phyloP scores from a whole-genome alignment of 2,888 invertebrate species.

The Aphodius sticticus region DNA sequence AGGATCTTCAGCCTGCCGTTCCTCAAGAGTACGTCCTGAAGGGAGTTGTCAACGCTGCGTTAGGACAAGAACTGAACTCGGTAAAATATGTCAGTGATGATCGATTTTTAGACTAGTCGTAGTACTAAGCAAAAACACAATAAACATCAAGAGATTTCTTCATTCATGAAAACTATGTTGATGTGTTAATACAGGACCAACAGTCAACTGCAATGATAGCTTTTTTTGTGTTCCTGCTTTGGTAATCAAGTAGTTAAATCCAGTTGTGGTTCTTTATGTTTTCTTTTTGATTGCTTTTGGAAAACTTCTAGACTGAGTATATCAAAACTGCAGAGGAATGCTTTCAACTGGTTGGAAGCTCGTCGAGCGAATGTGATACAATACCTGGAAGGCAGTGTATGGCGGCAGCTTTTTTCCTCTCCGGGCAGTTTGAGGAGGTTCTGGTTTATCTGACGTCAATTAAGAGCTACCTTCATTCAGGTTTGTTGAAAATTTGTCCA shows the following conservation, averaged over 20 bases:
- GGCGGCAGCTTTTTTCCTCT: slow-evolving; percentile 96
- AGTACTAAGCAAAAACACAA: no score
- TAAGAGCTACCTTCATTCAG: slow-evolving; percentile 85
- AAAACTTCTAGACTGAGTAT: slow-evolving; percentile 79
- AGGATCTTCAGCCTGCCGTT: slow-evolving; percentile 90
- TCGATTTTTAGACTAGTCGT: neutral
- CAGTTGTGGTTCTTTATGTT: neutral
- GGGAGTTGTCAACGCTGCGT: slow-evolving; percentile 92
- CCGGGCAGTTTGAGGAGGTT: slow-evolving; percentile 95
- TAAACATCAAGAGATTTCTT: no score
- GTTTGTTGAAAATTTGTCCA: slow-evolving; percentile 40
- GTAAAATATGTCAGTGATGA: slow-evolving; percentile 61
- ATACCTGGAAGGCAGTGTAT: slow-evolving; percentile 97
- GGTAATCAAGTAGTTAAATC: neutral
- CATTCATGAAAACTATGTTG: no score
- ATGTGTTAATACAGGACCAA: no score
- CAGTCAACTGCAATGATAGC: no score
- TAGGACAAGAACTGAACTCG: slow-evolving; percentile 92
- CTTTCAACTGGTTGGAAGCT: slow-evolving; percentile 95
- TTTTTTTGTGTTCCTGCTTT: no score
- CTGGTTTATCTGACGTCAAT: slow-evolving; percentile 96
- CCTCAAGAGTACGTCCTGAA: slow-evolving; percentile 97
- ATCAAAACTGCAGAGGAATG: slow-evolving; percentile 95
- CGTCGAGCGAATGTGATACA: slow-evolving; percentile 96
- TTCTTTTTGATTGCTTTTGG: slow-evolving; percentile 44